Conservation (phyloP, 2,797 vertebrate genomes). For the Emys orbicularis region DNA sequence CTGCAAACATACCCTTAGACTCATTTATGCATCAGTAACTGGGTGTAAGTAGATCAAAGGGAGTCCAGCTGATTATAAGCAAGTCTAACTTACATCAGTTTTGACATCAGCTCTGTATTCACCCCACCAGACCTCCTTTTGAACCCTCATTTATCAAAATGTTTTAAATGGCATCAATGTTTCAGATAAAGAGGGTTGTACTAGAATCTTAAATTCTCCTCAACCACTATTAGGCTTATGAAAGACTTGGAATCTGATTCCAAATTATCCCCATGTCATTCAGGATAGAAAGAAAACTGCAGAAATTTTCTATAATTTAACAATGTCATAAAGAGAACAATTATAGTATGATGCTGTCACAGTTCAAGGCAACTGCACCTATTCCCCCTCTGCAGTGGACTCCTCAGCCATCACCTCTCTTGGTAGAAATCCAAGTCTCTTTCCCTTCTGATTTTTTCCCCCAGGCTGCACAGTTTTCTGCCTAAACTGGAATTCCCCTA, state of each 20-base stretch:
- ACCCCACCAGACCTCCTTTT: not conserved
- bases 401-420: no score
- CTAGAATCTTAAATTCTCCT: not conserved
- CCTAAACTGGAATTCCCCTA: no score
- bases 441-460: no score
- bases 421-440: no score
- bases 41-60: not conserved
- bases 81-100: not conserved
- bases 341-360: no score
- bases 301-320: no score
- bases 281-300: no score
- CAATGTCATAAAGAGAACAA: no score
- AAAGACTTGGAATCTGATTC: not conserved
- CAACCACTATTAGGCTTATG: not conserved
- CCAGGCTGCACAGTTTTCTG: no score
- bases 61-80: not conserved
- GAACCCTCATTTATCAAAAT: conserved; percentile 14
- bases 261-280: no score
- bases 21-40: not conserved
- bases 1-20: not conserved
- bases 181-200: not conserved
- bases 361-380: no score
- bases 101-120: conserved; percentile 2
- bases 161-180: not conserved
- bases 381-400: no score